These are phyloP conservation scores for Abrostola triplasia DNA, from an alignment of 2,888 invertebrate species.

Conservation along the genomic window DNA sequence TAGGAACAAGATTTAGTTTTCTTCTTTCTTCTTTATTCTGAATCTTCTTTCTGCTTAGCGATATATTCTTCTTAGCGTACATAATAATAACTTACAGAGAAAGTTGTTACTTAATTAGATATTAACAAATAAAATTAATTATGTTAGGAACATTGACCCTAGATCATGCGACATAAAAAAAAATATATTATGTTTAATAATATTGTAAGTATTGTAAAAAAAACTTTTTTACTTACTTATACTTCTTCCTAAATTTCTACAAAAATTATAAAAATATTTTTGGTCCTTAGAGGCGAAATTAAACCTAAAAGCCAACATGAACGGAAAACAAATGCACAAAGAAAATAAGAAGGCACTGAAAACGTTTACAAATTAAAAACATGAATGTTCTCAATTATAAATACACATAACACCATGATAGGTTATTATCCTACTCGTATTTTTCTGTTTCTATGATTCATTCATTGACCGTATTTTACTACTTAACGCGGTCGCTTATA, in stretches of 20 bases:
- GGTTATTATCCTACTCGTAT: conserved; percentile 32
- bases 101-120: too few species aligned
- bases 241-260: too few species aligned
- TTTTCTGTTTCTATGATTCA: conserved; percentile 37
- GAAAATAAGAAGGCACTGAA: conserved; percentile 11
- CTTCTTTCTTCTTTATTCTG: conserved; percentile 45
- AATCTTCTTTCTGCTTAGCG: conserved; percentile 12
- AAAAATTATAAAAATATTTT: background rate
- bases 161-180: too few species aligned
- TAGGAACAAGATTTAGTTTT: conserved; percentile 92
- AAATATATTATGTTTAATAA: too few species aligned
- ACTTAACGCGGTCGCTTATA: conserved; percentile 4
- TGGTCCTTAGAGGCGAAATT: background rate
- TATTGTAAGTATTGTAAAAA: too few species aligned
- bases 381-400: conserved; percentile 7
- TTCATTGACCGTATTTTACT: conserved; percentile 33
- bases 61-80: background rate
- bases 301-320: background rate
- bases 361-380: conserved; percentile 10
- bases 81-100: too few species aligned
- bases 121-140: too few species aligned
- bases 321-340: too few species aligned
- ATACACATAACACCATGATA: conserved; percentile 41
- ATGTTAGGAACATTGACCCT: too few species aligned
- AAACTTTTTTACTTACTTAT: too few species aligned